Percentiles rank a stretch among this genome's conserved stretches.
These are phyloP conservation scores for Apamea epomidion DNA, from an alignment of 2,888 invertebrate genomes.

Conservation along the genomic window DNA sequence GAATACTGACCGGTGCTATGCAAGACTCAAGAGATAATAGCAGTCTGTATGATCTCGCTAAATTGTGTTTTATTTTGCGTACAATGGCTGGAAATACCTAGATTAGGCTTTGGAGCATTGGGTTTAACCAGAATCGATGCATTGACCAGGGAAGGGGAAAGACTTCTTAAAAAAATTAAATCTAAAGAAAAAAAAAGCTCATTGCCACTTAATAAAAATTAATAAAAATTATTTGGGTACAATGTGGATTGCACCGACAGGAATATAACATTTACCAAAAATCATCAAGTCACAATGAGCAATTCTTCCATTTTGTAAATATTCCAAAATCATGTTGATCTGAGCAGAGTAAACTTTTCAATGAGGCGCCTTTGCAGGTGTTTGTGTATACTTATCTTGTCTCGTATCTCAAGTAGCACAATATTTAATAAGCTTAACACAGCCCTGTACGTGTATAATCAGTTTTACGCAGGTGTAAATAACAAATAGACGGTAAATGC, in stretches of 20 bases:
- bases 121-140: background rate
- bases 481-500: conserved; percentile 35
- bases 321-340: background rate
- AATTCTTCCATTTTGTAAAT: background rate
- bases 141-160: background rate
- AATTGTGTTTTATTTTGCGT: background rate
- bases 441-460: conserved; percentile 33
- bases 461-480: conserved; percentile 45
- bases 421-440: conserved; percentile 42
- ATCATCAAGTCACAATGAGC: background rate
- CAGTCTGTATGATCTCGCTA: conserved; percentile 2
- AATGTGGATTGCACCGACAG: background rate
- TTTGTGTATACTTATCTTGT: conserved; percentile 41
- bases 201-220: too few species aligned
- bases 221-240: background rate
- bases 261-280: background rate
- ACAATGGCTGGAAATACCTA: background rate
- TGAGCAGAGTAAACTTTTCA: conserved; percentile 3
- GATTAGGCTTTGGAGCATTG: background rate
- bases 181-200: background rate
- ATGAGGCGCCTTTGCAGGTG: conserved; percentile 17
- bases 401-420: conserved; percentile 37
- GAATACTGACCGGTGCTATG: conserved; percentile 19
- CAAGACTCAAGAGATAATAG: conserved; percentile 38
- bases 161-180: background rate